A percentile compares a stretch with the other conserved stretches of the same genome.
Evolutionary conservation across 2,888 invertebrate genomes (phyloP).

Genomic region (Ashinkailepas kermadecensis): DNA sequence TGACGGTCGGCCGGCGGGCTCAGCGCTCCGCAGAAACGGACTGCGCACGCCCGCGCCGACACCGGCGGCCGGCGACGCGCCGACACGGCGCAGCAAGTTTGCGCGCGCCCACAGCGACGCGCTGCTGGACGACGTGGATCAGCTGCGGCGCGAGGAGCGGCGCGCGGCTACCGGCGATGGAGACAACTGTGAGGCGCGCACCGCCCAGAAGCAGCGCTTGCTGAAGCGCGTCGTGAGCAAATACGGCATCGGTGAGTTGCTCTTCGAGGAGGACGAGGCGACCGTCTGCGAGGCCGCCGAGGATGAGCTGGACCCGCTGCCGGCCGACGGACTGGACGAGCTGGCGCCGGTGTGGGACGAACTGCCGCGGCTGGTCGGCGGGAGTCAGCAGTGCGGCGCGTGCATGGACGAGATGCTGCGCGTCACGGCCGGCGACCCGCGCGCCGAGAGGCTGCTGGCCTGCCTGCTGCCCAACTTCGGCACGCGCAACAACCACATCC

Average conservation of each 20-base stretch:
- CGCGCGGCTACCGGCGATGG: neutral
- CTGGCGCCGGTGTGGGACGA: neutral
- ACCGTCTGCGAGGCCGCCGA: neutral
- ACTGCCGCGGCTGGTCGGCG: neutral
- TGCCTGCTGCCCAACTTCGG: neutral
- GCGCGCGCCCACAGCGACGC: conserved; percentile 5
- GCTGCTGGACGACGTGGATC: neutral
- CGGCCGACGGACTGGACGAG: neutral
- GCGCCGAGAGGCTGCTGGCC: neutral
- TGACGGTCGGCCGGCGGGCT: too few relatives aligned
- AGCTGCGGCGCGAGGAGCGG: neutral
- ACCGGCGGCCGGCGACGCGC: neutral
- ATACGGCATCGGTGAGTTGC: neutral
- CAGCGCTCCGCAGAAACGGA: neutral
- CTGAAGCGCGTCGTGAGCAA: neutral
- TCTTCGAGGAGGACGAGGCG: neutral
- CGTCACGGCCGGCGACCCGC: neutral
- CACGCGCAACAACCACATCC: neutral
- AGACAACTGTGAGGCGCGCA: neutral
- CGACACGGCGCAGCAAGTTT: neutral
- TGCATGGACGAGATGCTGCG: neutral
- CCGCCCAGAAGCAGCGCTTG: neutral
- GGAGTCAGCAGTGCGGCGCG: neutral
- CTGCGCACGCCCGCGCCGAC: conserved; percentile 28
- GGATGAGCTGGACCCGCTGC: neutral